phyloP scores from a whole-genome alignment of 2,797 vertebrate species.

The Anabas testudineus region DNA sequence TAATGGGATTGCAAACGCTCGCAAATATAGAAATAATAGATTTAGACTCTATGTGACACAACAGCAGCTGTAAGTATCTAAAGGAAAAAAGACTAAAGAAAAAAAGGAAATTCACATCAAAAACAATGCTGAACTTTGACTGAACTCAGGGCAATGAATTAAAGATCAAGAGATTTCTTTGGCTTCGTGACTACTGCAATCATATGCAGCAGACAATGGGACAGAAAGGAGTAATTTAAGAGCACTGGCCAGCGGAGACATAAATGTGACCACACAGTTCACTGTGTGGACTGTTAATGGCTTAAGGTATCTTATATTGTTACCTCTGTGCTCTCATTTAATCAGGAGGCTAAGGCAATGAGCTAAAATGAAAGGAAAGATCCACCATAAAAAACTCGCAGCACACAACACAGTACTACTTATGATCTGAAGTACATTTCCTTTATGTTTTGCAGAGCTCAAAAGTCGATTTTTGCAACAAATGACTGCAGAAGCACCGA shows the following conservation, averaged over 20 bases:
- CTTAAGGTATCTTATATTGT: constrained; percentile 6
- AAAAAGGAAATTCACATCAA: constrained; percentile 10
- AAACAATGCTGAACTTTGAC: constrained; percentile 62
- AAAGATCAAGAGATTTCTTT: constrained; percentile 72
- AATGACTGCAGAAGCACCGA: background rate
- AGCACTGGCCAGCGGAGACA: constrained; percentile 25
- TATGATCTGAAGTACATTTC: background rate
- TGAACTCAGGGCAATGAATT: constrained; percentile 76
- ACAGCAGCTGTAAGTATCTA: constrained; percentile 7
- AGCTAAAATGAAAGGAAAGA: constrained; percentile 18
- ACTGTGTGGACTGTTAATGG: constrained; percentile 10
- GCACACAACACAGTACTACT: background rate
- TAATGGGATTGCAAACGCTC: background rate
- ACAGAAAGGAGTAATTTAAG: constrained; percentile 35
- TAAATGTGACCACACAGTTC: constrained; percentile 48
- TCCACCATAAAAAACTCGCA: background rate
- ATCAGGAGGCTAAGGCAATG: background rate
- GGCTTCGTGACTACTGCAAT: constrained; percentile 51
- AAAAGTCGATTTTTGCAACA: background rate
- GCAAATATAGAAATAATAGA: background rate
- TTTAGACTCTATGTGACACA: constrained; percentile 14
- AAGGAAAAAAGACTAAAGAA: background rate
- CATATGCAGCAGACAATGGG: constrained; percentile 22
- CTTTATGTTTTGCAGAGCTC: background rate
- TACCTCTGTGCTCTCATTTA: background rate